Conservation (phyloP, 2,113 vertebrate species). For the Tilapia sparmanii region DNA sequence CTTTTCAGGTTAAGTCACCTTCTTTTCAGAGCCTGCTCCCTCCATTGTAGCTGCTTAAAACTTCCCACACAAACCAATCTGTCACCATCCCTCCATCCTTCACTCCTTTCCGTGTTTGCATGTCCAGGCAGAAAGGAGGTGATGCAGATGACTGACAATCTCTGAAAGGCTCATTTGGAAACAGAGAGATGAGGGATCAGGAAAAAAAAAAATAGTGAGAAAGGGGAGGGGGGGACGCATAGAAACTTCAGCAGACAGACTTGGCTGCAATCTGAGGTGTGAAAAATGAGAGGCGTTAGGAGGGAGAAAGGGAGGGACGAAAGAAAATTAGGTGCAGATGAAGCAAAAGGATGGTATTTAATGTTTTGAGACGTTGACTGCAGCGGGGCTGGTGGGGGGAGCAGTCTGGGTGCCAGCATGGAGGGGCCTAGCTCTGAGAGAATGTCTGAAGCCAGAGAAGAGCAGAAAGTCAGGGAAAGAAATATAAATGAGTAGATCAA, state of each 20-base stretch:
- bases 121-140: constrained; percentile 27
- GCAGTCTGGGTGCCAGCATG: background rate
- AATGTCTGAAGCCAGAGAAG: background rate
- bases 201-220: background rate
- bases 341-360: constrained; percentile 38
- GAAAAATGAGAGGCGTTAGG: background rate
- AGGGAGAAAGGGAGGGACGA: background rate
- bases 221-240: background rate
- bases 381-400: constrained; percentile 31
- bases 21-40: background rate
- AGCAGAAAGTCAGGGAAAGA: background rate
- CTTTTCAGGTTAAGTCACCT: background rate
- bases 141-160: constrained; percentile 26
- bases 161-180: constrained; percentile 20
- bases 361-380: background rate
- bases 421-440: background rate
- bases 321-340: constrained; percentile 45
- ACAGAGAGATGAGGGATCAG: background rate
- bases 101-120: background rate
- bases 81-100: constrained; percentile 4
- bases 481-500: background rate
- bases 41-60: background rate
- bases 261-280: constrained; percentile 20
- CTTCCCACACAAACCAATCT: constrained; percentile 24
- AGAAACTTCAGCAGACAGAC: background rate